Evolutionary conservation across 2,888 invertebrate genomes (phyloP).

Genomic region (Oscheius sp.): DNA sequence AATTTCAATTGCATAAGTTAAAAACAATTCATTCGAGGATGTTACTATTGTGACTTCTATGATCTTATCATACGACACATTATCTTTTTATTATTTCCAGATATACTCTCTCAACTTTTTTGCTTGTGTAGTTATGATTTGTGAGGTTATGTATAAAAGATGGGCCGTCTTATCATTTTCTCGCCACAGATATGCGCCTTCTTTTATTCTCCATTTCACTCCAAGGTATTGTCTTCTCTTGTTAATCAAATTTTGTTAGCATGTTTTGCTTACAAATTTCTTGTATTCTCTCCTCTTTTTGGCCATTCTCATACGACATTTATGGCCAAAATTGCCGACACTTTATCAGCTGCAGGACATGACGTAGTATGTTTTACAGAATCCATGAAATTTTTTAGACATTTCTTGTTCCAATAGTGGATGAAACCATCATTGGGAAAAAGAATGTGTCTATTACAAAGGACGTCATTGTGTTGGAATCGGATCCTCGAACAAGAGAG

Average conservation of each 20-base stretch:
- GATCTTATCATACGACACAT: too few relatives aligned
- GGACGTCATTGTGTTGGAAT: background rate
- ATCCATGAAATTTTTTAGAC: background rate
- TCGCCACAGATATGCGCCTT: too few relatives aligned
- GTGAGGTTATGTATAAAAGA: too few relatives aligned
- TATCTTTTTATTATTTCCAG: too few relatives aligned
- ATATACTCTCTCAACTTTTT: too few relatives aligned
- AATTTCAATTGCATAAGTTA: too few relatives aligned
- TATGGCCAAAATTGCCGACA: slow-evolving; percentile 40
- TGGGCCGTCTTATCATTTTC: too few relatives aligned
- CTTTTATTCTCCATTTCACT: background rate
- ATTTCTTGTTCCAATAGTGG: slow-evolving; percentile 11
- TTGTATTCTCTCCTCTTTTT: slow-evolving; percentile 42
- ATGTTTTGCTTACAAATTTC: slow-evolving; percentile 23
- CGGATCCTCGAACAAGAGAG: background rate
- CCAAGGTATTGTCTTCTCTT: background rate
- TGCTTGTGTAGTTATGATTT: too few relatives aligned
- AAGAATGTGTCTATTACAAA: background rate
- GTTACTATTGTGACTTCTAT: too few relatives aligned
- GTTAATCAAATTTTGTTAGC: background rate
- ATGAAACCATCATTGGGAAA: background rate
- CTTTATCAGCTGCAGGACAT: slow-evolving; percentile 44
- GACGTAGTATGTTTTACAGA: slow-evolving; percentile 33
- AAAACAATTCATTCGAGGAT: too few relatives aligned
- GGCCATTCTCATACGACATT: slow-evolving; percentile 44